These are phyloP conservation scores for Hylaeus volcanicus DNA, from an alignment of 1,140 invertebrate species.

Conservation along the genomic window DNA sequence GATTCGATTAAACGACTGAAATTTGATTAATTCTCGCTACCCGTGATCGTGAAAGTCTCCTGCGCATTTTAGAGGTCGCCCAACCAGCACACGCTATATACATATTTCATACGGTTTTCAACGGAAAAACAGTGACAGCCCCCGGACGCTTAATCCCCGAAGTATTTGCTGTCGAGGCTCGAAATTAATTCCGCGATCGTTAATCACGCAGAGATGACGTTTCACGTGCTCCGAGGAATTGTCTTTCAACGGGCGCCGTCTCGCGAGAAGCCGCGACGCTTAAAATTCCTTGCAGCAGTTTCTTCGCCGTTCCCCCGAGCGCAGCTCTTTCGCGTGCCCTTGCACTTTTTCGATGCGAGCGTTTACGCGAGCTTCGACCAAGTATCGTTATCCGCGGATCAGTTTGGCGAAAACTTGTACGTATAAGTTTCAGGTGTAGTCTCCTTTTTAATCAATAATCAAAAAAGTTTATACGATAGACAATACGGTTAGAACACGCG, in stretches of 20 bases:
- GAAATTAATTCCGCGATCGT: conserved; percentile 62
- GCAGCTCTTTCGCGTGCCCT: too few species aligned
- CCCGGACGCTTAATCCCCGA: conserved; percentile 28
- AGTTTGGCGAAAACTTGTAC: too few species aligned
- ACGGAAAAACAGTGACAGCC: conserved; percentile 42
- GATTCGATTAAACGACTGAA: conserved; percentile 35
- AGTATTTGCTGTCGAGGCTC: conserved; percentile 46
- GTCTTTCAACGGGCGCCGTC: conserved; percentile 29
- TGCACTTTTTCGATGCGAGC: conserved; percentile 37
- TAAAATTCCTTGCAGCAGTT: conserved; percentile 38
- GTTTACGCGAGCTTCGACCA: conserved; percentile 16
- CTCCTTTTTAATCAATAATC: too few species aligned
- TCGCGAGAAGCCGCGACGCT: conserved; percentile 28
- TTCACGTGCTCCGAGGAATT: conserved; percentile 51
- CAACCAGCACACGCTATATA: conserved; percentile 34
- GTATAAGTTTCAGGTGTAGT: too few species aligned
- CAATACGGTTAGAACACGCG: too few species aligned
- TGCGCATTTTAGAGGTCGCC: background rate
- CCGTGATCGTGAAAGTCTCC: conserved; percentile 9
- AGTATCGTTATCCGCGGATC: too few species aligned
- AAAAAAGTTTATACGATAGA: too few species aligned
- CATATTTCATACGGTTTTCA: conserved; percentile 33
- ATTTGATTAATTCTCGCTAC: conserved; percentile 5
- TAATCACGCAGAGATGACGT: conserved; percentile 57
- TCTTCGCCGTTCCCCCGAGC: background rate